Percentiles rank a stretch among this genome's conserved stretches.
Evolutionary conservation across 2,888 invertebrate species (phyloP).

Genomic region (Sphecodes monilicornis): DNA sequence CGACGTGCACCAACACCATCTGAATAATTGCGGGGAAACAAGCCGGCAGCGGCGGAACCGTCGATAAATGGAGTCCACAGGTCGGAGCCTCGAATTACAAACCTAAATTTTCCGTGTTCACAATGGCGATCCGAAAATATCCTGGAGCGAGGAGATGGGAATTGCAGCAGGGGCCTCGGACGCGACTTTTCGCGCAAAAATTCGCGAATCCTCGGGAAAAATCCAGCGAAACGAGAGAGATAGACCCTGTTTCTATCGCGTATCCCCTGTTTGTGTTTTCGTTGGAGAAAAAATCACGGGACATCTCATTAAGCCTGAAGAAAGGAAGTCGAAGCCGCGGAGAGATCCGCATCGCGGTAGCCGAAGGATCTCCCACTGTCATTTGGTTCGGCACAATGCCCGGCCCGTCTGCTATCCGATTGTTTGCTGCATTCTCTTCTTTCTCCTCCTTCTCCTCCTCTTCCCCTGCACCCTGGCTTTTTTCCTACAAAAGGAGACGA

Average conservation of each 20-base stretch:
- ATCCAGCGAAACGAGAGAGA: conserved; percentile 24
- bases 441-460: conserved; percentile 19
- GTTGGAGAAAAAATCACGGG: conserved; percentile 49
- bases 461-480: conserved; percentile 58
- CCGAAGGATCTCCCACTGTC: conserved; percentile 69
- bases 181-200: background rate
- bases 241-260: conserved; percentile 35
- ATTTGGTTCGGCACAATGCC: conserved; percentile 77
- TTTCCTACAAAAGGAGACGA: conserved; percentile 72
- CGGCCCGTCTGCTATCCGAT: conserved; percentile 74
- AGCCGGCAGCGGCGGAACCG: background rate
- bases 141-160: conserved; percentile 12
- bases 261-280: conserved; percentile 34
- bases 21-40: background rate
- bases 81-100: conserved; percentile 31
- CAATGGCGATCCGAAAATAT: conserved; percentile 48
- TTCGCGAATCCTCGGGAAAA: background rate
- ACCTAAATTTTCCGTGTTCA: conserved; percentile 21
- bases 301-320: conserved; percentile 64
- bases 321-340: conserved; percentile 62
- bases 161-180: background rate
- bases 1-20: background rate
- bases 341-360: conserved; percentile 56
- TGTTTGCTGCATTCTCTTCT: conserved; percentile 78
- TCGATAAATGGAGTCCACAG: conserved; percentile 1